phyloP scores from a whole-genome alignment of 2,797 vertebrate genomes.

The Hirundo rustica region DNA sequence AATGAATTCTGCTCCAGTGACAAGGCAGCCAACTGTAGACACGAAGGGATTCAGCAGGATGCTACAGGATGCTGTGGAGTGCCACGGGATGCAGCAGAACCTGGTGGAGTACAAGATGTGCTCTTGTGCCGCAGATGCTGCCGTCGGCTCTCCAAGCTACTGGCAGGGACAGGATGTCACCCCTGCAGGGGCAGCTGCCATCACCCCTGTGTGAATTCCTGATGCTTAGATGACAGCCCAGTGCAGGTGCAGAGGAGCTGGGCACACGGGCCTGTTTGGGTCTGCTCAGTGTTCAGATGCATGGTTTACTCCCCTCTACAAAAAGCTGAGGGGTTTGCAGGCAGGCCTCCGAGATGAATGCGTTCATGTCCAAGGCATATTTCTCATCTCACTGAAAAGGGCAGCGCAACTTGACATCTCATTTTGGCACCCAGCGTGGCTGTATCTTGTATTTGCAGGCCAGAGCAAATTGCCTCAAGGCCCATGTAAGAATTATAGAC shows the following conservation, averaged over 20 bases:
- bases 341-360: background rate
- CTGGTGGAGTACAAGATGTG: background rate
- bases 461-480: background rate
- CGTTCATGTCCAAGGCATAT: fast-evolving
- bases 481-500: background rate
- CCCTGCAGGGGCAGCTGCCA: background rate
- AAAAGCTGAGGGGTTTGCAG: background rate
- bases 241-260: background rate
- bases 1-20: background rate
- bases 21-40: fast-evolving
- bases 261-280: background rate
- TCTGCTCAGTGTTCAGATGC: background rate
- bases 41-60: background rate
- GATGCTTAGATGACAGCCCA: fast-evolving
- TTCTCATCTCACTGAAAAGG: background rate
- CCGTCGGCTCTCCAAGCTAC: fast-evolving
- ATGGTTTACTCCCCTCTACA: background rate
- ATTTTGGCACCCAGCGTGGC: background rate
- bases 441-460: background rate
- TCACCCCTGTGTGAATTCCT: background rate
- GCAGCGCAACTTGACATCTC: background rate
- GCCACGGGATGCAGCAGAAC: background rate
- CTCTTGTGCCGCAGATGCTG: background rate
- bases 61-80: background rate
- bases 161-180: background rate